Base-by-base conservation (phyloP, 1,140 invertebrate genomes). In the Hyphantria cunea region DNA sequence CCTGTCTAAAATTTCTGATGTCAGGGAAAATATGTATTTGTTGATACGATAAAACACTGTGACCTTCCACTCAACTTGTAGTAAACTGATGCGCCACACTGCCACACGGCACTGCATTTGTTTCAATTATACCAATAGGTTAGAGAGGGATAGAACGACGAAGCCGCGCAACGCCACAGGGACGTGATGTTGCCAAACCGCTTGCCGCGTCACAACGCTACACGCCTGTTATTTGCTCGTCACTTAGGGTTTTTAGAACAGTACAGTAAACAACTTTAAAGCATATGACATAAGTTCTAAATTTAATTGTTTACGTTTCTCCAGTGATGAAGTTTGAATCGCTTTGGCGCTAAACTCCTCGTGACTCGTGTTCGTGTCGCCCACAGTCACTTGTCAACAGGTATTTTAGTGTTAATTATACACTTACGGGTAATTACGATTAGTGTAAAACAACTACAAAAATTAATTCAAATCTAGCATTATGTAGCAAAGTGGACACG, bases 11-110 rank as follows among this genome's bases (percentile, higher is more conserved):
- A 25, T 25, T 25, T 44, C 6, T 13, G 41, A 44, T 9, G 12
- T 44, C 7, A 13, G 12, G 10, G 32, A 25, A 52, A 64, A 64
- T 48, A 39, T 10, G 37, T 41, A 34, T 25, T 32, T 45, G 41
- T 60, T 68, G 49, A 47, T 47, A 17, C 51, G 64, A 60, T 34
- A 74, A 62, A 67, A 69, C 69, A 55, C 62, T 60, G 59, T 72
- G 65, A 72, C 65, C 65, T 72, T 70, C 62, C 60, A 60, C 62
- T 72, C 58, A 66, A 65, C 62, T 51, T 64, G 66, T 68, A 54
- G 70, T 56, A 63, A 63, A 75, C 69, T 72, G 73, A 76, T 61
- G 68, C 62, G 58, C 64, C 65, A 75, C 67, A 68, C 41, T 11
- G 49, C 60, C 53, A 58, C 60, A 34, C 60, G 31, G 59, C 63